Evolutionary conservation across 2,113 vertebrate genomes (phyloP).

Genomic region (Epinephelus cyanopodus): DNA sequence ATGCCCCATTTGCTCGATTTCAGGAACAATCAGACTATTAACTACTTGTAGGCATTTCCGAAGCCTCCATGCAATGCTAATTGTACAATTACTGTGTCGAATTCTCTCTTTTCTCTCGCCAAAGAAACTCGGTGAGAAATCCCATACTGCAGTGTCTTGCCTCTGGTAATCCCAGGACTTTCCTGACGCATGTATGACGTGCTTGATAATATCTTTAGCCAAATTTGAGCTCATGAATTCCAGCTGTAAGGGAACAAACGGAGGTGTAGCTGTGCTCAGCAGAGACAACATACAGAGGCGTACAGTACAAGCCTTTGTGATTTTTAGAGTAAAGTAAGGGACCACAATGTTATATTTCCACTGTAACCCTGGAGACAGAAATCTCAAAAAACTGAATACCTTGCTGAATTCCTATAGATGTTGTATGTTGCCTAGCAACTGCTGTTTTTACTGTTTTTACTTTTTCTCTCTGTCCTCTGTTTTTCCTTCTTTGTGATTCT

Average conservation of each 20-base stretch:
- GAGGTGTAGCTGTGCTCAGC: conserved; percentile 19
- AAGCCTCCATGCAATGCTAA: conserved; percentile 67
- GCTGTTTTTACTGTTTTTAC: conserved; percentile 67
- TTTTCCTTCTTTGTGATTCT: conserved; percentile 56
- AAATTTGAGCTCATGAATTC: conserved; percentile 56
- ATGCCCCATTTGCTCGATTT: conserved; percentile 72
- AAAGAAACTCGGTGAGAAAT: conserved; percentile 44
- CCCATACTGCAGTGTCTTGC: conserved; percentile 18
- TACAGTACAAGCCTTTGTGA: conserved; percentile 42
- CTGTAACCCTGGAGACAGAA: conserved; percentile 85
- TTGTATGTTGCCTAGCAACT: conserved; percentile 88
- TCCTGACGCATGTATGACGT: conserved; percentile 28
- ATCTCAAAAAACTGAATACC: conserved; percentile 80
- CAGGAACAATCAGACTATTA: conserved; percentile 65
- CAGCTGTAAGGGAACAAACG: conserved; percentile 50
- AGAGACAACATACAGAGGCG: neutral
- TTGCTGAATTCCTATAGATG: conserved; percentile 84
- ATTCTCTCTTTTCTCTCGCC: conserved; percentile 37
- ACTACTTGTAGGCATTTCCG: conserved; percentile 59
- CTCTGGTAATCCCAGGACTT: conserved; percentile 41
- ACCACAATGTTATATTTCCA: conserved; percentile 72
- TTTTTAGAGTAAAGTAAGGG: conserved; percentile 60
- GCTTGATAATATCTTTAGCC: conserved; percentile 46
- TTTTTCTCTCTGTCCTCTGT: conserved; percentile 55
- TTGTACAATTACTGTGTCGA: conserved; percentile 61